These are phyloP conservation scores for Heliothis peltigera DNA, from an alignment of 2,888 invertebrate species.

Conservation along the genomic window DNA sequence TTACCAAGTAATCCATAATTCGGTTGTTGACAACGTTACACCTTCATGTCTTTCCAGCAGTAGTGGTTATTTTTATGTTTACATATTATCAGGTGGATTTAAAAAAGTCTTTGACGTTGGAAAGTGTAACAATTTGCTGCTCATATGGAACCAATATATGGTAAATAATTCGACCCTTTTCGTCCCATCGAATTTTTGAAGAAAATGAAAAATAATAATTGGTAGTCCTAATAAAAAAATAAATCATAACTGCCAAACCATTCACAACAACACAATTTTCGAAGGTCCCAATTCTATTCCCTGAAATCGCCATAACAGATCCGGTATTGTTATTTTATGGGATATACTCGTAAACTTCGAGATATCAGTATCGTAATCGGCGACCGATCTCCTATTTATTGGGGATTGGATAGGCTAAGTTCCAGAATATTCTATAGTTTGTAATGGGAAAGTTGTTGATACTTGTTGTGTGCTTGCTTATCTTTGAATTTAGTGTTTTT, in stretches of 20 bases:
- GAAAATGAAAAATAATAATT: too few relatives aligned
- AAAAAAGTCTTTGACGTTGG: too few relatives aligned
- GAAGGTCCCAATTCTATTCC: constrained; percentile 34
- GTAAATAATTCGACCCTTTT: too few relatives aligned
- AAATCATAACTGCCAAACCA: constrained; percentile 10
- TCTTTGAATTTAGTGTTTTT: constrained; percentile 3
- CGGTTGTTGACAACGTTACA: too few relatives aligned
- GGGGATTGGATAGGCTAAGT: constrained; percentile 45
- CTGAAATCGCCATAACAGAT: constrained; percentile 33
- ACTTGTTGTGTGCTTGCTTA: constrained; percentile 26
- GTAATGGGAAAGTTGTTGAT: constrained; percentile 36
- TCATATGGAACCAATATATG: too few relatives aligned
- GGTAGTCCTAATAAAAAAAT: background rate
- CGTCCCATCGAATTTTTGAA: too few relatives aligned
- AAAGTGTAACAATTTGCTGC: too few relatives aligned
- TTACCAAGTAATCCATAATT: too few relatives aligned
- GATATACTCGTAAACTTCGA: constrained; percentile 41
- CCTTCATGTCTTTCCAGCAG: too few relatives aligned
- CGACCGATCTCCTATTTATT: constrained; percentile 55
- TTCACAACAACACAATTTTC: constrained; percentile 23
- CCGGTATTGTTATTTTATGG: constrained; percentile 52
- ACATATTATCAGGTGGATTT: too few relatives aligned
- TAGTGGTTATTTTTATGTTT: too few relatives aligned
- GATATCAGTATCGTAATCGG: constrained; percentile 49
- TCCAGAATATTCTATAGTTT: constrained; percentile 40